Evolutionary conservation across 1,140 invertebrate genomes (phyloP).

Genomic region (Drosophila fuyamai): DNA sequence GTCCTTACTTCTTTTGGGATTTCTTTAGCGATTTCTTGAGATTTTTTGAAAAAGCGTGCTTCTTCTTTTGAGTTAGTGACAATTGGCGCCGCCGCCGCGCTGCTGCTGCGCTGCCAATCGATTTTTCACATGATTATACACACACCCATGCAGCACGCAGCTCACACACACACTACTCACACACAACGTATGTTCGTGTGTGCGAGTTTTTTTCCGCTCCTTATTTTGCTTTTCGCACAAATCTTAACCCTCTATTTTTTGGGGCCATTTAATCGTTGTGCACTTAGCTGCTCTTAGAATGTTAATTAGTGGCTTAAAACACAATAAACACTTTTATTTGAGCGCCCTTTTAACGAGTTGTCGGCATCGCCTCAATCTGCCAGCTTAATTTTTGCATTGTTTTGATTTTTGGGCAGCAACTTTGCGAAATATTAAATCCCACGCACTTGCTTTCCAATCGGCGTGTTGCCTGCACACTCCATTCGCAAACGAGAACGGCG

Average conservation of each 20-base stretch:
- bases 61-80: conserved; percentile 75
- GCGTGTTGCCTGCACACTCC: not conserved
- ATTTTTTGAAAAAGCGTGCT: conserved; percentile 52
- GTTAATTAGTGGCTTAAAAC: no score
- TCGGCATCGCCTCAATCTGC: not conserved
- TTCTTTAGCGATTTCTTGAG: conserved; percentile 33
- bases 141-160: conserved; percentile 24
- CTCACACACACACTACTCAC: conserved; percentile 13
- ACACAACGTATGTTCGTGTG: conserved; percentile 9
- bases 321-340: no score
- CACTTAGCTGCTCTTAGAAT: not conserved
- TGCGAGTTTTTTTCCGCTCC: conserved; percentile 45
- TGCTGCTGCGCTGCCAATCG: conserved; percentile 75
- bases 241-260: conserved; percentile 14
- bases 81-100: conserved; percentile 67
- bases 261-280: not conserved
- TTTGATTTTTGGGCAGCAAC: not conserved
- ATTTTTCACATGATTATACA: conserved; percentile 84
- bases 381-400: not conserved
- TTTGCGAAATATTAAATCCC: not conserved
- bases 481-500: conserved; percentile 1
- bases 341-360: not conserved
- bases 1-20: conserved; percentile 9
- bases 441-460: not conserved
- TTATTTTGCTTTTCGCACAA: conserved; percentile 28